phyloP scores from a whole-genome alignment of 1,140 invertebrate species.

The Magallana gigas region DNA sequence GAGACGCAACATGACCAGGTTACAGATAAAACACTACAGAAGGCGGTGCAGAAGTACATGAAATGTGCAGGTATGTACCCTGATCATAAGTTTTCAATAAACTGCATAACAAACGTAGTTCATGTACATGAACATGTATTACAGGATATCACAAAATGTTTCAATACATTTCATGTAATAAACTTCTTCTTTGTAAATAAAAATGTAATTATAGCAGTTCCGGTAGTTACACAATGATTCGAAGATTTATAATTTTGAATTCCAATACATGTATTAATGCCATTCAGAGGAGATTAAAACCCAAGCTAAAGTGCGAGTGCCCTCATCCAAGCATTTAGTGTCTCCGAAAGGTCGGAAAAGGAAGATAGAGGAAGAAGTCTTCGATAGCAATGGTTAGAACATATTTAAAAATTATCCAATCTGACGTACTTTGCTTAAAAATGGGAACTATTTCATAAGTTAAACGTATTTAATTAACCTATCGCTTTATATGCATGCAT shows the following conservation, averaged over 20 bases:
- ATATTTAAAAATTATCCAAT: too few species aligned
- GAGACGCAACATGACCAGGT: conserved; percentile 75
- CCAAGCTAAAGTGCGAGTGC: conserved; percentile 65
- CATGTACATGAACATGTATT: too few species aligned
- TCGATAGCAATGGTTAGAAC: conserved; percentile 55
- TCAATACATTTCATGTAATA: too few species aligned
- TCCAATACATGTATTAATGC: not conserved
- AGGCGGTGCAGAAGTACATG: conserved; percentile 71
- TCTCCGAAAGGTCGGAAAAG: conserved; percentile 67
- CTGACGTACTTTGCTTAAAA: not conserved
- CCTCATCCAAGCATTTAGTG: conserved; percentile 58
- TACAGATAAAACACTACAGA: conserved; percentile 64
- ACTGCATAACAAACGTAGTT: too few species aligned
- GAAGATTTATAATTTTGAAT: not conserved
- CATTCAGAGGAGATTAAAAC: conserved; percentile 70
- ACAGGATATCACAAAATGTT: too few species aligned
- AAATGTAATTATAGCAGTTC: too few species aligned
- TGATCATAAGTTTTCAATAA: too few species aligned
- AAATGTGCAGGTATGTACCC: conserved; percentile 68
- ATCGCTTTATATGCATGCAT: not conserved
- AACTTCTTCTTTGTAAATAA: too few species aligned
- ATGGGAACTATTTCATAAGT: not conserved
- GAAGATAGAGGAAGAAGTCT: conserved; percentile 59
- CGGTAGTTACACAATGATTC: too few species aligned
- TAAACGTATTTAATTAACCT: not conserved